Evolutionary conservation across 2,113 vertebrate species (phyloP), one percentile per base, ranked within the genome.

Genomic region (Naja naja): DNA sequence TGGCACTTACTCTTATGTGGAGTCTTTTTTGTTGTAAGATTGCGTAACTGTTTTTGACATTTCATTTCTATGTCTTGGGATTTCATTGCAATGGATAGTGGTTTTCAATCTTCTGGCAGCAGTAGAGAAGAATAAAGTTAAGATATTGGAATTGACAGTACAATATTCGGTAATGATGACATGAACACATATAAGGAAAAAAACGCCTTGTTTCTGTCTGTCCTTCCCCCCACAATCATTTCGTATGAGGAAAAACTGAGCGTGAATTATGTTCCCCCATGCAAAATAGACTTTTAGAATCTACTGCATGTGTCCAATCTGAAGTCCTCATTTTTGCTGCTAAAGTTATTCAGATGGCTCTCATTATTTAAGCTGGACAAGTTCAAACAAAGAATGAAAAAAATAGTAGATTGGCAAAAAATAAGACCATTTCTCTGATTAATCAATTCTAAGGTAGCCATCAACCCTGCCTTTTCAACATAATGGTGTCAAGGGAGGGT

Each of bases 361-460:
- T 10, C 49, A 69, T 93, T 94, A 81, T 93, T 45, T 95, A 90
- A 94, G 85, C 23, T 12, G 69, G 0, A 55, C 85, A 92, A 47
- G 85, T 95, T 93, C 91, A 93, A 94, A 93, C 92, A 94, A 92
- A 30, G 12, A 93, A 81, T 14, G 58, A 56, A 45, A 92, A 92
- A 95, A 93, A 60, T 27, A 92, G 87, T 90, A 53, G 94, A 90
- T 8, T 34, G 23, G 90, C 16, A 49, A 85, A 94, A 95, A 96
- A 95, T 90, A 20, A 94, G 23, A 69, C 90, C 16, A 23, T 93
- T 94, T 90, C 88, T 91, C 58, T 47, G 89, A 74, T 74, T 94
- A 89, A 89, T 91, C 1, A 0, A 55, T 87, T 54, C 56, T 94
- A 91, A 90, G 85, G 25, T 81, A 14, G 88, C 91, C 91, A 27